phyloP scores from a whole-genome alignment of 2,888 invertebrate species.

The Melieria omissa region DNA sequence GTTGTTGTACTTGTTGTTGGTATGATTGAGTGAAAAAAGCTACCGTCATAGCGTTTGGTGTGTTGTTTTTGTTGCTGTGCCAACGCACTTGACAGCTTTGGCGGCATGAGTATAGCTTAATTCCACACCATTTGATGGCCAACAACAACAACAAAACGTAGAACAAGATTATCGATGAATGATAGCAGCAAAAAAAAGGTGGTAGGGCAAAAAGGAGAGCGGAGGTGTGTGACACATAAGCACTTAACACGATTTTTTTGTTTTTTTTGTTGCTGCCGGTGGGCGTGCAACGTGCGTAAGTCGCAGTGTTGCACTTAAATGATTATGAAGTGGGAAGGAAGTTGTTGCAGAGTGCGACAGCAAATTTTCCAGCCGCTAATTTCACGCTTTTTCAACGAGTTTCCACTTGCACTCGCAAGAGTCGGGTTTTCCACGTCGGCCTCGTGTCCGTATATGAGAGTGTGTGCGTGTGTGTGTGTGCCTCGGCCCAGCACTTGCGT shows the following conservation, averaged over 20 bases:
- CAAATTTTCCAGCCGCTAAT: too few species aligned
- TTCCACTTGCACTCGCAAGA: too few species aligned
- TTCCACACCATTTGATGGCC: conserved; percentile 31
- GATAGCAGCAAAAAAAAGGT: neutral
- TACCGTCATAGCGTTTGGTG: neutral
- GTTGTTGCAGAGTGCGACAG: too few species aligned
- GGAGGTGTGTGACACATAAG: neutral
- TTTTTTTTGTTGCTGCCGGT: too few species aligned
- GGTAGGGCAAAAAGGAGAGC: neutral
- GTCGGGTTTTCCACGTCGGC: too few species aligned
- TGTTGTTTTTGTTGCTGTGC: neutral
- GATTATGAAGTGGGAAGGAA: too few species aligned
- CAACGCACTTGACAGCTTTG: neutral
- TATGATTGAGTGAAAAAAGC: too few species aligned
- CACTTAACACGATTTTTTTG: neutral
- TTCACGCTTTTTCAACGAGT: too few species aligned
- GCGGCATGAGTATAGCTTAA: conserved; percentile 1
- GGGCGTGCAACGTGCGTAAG: too few species aligned
- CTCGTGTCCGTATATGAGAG: too few species aligned
- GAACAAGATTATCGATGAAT: neutral
- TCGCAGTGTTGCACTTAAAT: too few species aligned
- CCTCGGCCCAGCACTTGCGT: neutral
- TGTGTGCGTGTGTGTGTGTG: neutral
- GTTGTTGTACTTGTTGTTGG: too few species aligned
- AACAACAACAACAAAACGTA: conserved; percentile 1